Conservation (phyloP, 2,113 vertebrate species). For the Tetrao urogallus region DNA sequence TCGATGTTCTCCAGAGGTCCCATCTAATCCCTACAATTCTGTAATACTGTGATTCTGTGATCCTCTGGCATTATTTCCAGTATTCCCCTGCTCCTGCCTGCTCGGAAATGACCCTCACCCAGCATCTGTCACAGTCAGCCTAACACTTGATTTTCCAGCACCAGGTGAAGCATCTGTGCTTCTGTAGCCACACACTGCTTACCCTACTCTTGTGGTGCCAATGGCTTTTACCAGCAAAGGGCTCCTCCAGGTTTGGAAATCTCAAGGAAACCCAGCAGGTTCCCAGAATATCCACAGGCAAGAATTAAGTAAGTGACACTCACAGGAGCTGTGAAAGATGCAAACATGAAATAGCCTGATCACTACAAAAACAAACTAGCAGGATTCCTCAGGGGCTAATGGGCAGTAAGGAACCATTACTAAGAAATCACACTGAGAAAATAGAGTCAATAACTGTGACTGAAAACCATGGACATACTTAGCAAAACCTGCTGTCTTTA, state of each 20-base stretch:
- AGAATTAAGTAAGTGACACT: not conserved
- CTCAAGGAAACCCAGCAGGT: not conserved
- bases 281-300: not conserved
- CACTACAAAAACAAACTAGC: not conserved
- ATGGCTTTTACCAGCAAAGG: not conserved
- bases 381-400: not conserved
- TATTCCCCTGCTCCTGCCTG: not conserved
- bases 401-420: not conserved
- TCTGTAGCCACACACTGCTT: not conserved
- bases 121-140: not conserved
- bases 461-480: fast-evolving
- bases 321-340: fast-evolving
- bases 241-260: not conserved
- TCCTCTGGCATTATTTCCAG: not conserved
- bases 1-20: no score
- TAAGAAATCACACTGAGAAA: not conserved
- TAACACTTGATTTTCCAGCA: not conserved
- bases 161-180: not conserved
- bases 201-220: not conserved
- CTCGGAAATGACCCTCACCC: not conserved
- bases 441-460: not conserved
- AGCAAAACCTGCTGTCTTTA: not conserved
- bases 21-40: no score
- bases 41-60: no score
- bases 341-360: not conserved